Percentiles rank a stretch among this genome's conserved stretches.
Conservation (phyloP, 2,888 invertebrate species). For the Trilocha varians region DNA sequence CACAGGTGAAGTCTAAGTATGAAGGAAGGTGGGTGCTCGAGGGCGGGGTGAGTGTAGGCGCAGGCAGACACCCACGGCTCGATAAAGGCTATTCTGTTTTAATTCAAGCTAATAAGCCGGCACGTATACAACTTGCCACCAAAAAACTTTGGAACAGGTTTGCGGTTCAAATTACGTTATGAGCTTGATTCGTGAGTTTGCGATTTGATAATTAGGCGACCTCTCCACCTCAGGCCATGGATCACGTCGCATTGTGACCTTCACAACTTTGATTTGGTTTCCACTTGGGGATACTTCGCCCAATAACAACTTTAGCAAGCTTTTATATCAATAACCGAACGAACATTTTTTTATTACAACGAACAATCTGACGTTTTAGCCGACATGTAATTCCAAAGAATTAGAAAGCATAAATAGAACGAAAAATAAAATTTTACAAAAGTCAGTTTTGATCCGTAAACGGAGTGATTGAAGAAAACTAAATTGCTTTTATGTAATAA, state of each 20-base stretch:
- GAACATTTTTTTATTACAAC: conserved; percentile 6
- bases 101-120: conserved; percentile 56
- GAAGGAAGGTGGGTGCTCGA: conserved; percentile 40
- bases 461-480: conserved; percentile 58
- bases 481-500: background rate
- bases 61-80: conserved; percentile 72
- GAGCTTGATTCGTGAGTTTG: conserved; percentile 41
- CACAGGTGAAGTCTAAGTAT: conserved; percentile 45
- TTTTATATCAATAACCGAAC: conserved; percentile 12
- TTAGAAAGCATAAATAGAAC: background rate
- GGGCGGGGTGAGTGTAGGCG: conserved; percentile 44
- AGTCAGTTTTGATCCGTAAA: conserved; percentile 53
- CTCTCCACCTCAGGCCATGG: conserved; percentile 66
- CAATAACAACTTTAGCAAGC: conserved; percentile 57
- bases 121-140: conserved; percentile 45
- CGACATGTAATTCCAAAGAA: background rate
- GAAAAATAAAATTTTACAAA: conserved; percentile 7
- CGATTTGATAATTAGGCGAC: conserved; percentile 37
- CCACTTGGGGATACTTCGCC: conserved; percentile 79
- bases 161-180: conserved; percentile 37
- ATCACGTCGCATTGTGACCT: conserved; percentile 83
- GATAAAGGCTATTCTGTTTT: conserved; percentile 49
- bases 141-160: conserved; percentile 37
- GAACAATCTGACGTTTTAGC: background rate
- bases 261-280: conserved; percentile 88